phyloP scores from a whole-genome alignment of 1,140 invertebrate genomes.

The Cephus cinctus region DNA sequence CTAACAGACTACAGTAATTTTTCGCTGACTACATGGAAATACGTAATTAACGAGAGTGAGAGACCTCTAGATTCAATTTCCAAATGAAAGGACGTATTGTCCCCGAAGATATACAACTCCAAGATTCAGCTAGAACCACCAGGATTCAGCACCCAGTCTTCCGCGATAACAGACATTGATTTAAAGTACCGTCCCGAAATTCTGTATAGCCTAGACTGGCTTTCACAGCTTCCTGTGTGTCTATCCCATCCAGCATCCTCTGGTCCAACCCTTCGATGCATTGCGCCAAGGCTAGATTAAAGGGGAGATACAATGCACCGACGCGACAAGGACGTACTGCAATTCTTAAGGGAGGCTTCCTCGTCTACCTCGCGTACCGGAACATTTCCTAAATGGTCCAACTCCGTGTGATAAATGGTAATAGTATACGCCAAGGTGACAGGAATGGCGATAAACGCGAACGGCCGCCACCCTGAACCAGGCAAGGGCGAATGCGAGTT shows the following conservation, averaged over 20 bases:
- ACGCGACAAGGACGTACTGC: neutral
- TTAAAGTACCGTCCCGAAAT: constrained; percentile 2
- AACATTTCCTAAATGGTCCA: constrained; percentile 38
- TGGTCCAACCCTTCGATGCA: constrained; percentile 4
- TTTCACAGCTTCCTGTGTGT: neutral
- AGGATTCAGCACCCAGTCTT: neutral
- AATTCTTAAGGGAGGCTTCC: constrained; percentile 2
- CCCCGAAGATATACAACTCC: neutral
- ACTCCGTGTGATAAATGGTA: constrained; percentile 42
- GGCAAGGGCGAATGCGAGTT: neutral
- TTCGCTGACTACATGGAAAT: neutral
- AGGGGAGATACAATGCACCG: constrained; percentile 4
- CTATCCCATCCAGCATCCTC: constrained; percentile 3
- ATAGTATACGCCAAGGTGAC: constrained; percentile 35
- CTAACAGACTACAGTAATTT: too few relatives aligned
- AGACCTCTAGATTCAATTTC: neutral
- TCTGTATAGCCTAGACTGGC: neutral
- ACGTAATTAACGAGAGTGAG: neutral
- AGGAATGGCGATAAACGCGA: constrained; percentile 37
- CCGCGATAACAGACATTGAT: neutral
- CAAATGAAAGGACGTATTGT: neutral
- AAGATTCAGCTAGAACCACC: too few relatives aligned
- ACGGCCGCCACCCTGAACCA: constrained; percentile 1
- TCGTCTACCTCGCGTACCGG: too few relatives aligned
- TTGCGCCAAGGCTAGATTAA: constrained; percentile 5